These are phyloP conservation scores for Anableps anableps DNA, from an alignment of 2,797 vertebrate species.

Conservation along the genomic window DNA sequence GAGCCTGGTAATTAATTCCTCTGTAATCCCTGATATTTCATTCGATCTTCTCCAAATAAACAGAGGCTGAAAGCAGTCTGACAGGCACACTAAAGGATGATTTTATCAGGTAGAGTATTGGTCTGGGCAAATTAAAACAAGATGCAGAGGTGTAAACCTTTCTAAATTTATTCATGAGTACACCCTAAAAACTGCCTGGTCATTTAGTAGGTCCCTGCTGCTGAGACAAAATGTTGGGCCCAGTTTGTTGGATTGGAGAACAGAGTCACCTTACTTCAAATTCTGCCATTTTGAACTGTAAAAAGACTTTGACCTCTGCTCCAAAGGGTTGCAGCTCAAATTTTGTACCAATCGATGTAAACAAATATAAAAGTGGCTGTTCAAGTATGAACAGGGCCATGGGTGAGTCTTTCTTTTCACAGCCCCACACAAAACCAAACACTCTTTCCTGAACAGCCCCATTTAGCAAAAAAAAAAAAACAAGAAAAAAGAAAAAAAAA, in stretches of 20 bases:
- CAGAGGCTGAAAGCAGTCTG: not conserved
- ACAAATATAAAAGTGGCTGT: not conserved
- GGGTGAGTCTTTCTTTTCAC: not conserved
- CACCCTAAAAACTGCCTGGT: not conserved
- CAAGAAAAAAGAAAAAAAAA: no score
- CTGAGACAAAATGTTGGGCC: not conserved
- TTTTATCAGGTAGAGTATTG: not conserved
- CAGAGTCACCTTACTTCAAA: not conserved
- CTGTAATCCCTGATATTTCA: not conserved
- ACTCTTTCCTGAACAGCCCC: no score
- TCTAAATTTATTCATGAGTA: not conserved
- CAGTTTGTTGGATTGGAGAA: not conserved
- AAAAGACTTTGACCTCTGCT: not conserved
- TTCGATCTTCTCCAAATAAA: not conserved
- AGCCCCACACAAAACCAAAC: no score
- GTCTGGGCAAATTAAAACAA: not conserved
- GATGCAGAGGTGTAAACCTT: not conserved
- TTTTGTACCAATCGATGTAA: not conserved
- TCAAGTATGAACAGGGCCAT: not conserved
- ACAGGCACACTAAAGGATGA: not conserved
- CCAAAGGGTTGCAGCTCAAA: not conserved
- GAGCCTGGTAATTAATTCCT: constrained; percentile 8
- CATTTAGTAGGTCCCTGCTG: not conserved
- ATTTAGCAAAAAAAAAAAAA: no score
- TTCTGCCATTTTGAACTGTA: not conserved